Conservation (phyloP, 2,888 invertebrate species). For the Drepana falcataria region DNA sequence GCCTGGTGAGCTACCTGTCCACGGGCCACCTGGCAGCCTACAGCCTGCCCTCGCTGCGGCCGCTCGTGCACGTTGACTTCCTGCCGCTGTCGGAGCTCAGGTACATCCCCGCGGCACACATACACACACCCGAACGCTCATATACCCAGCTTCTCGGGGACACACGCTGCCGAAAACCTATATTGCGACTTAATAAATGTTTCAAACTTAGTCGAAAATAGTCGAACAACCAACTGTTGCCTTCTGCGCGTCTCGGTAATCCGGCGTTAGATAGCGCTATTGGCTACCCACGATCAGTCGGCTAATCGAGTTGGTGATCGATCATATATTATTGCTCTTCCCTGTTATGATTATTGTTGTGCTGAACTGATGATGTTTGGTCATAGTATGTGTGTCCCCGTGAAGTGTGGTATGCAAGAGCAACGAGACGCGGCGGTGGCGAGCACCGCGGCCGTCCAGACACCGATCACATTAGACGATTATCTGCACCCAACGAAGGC, state of each 20-base stretch:
- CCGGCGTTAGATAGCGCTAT: too few species aligned
- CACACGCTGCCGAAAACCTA: slow-evolving; percentile 6
- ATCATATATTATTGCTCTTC: too few species aligned
- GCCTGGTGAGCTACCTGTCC: slow-evolving; percentile 95
- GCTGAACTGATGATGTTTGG: not conserved
- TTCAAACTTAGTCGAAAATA: too few species aligned
- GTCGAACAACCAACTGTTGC: too few species aligned
- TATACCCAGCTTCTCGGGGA: slow-evolving; percentile 23
- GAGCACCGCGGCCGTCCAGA: slow-evolving; percentile 33
- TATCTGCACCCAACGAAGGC: slow-evolving; percentile 64
- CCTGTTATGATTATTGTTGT: too few species aligned
- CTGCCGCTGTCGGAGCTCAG: slow-evolving; percentile 95
- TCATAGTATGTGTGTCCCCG: not conserved
- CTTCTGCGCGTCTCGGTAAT: too few species aligned
- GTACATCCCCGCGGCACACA: slow-evolving; percentile 60
- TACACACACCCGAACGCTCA: slow-evolving; percentile 4
- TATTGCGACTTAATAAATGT: too few species aligned
- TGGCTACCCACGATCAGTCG: too few species aligned
- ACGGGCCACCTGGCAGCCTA: slow-evolving; percentile 96
- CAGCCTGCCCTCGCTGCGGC: slow-evolving; percentile 96
- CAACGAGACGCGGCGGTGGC: slow-evolving; percentile 12
- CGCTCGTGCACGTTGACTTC: slow-evolving; percentile 95
- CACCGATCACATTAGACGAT: slow-evolving; percentile 52
- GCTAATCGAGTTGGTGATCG: too few species aligned
- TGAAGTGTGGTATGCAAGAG: slow-evolving; percentile 1